Percentiles rank a stretch among this genome's conserved stretches.
These are phyloP conservation scores for Pemphredon lugubris DNA, from an alignment of 2,888 invertebrate species.

Conservation along the genomic window DNA sequence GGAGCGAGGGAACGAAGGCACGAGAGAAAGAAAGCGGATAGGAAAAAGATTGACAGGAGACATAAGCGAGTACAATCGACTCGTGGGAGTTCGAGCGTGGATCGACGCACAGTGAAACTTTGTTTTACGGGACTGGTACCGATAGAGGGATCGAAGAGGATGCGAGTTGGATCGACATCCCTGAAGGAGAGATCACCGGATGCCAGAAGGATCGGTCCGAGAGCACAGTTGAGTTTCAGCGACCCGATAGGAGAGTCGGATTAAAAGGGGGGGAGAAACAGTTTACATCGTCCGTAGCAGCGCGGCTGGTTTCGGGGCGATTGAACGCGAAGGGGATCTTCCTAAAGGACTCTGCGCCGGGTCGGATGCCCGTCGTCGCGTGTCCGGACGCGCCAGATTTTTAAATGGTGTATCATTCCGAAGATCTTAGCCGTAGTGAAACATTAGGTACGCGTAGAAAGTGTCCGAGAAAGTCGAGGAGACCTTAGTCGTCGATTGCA, in stretches of 20 bases:
- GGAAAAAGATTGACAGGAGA: background rate
- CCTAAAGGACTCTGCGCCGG: constrained; percentile 28
- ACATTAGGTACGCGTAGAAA: constrained; percentile 75
- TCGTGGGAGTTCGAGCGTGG: background rate
- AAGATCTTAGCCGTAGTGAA: constrained; percentile 74
- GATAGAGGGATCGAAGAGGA: constrained; percentile 33
- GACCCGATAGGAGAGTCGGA: constrained; percentile 7
- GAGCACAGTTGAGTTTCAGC: background rate
- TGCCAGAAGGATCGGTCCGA: constrained; percentile 4
- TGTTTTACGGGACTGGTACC: no score
- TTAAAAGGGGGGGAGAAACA: background rate
- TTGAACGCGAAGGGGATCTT: constrained; percentile 4
- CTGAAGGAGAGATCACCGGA: background rate
- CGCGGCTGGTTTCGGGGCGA: constrained; percentile 4
- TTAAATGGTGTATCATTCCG: constrained; percentile 77
- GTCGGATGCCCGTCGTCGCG: constrained; percentile 45
- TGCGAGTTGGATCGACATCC: constrained; percentile 18
- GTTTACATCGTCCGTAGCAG: background rate
- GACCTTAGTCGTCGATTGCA: constrained; percentile 67
- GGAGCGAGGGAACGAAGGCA: constrained; percentile 2
- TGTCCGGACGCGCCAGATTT: constrained; percentile 60
- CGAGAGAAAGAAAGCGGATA: constrained; percentile 7
- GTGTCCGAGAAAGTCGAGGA: constrained; percentile 76
- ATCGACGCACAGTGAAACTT: no score
- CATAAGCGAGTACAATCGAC: background rate